Evolutionary conservation across 2,797 vertebrate genomes (phyloP).

Genomic region (Lindbergichthys nudifrons): DNA sequence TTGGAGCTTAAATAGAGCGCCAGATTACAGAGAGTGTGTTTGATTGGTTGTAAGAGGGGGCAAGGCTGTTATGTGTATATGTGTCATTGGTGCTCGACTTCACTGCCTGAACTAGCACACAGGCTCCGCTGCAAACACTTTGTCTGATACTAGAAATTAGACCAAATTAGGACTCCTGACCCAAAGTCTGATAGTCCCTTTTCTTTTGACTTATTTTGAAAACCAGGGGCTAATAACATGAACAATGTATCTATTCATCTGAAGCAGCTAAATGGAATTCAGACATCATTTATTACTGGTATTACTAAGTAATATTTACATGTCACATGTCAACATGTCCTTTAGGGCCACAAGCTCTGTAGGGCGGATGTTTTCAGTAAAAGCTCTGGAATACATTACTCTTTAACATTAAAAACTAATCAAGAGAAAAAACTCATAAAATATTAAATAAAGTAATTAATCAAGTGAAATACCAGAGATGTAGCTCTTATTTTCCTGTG

Average conservation of each 20-base stretch:
- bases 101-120: no score
- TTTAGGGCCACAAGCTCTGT: neutral
- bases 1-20: no score
- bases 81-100: no score
- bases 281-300: neutral
- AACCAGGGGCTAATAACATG: neutral
- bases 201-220: neutral
- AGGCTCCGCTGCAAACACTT: neutral
- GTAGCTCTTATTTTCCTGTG: neutral
- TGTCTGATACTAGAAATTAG: neutral
- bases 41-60: no score
- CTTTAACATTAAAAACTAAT: neutral
- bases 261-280: neutral
- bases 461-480: conserved; percentile 9
- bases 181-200: neutral
- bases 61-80: no score
- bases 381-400: neutral
- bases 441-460: neutral
- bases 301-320: no score
- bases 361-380: neutral
- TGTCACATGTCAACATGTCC: neutral
- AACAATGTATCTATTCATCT: neutral
- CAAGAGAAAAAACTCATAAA: neutral
- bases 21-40: no score
- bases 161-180: neutral